Evolutionary conservation across 2,797 vertebrate genomes (phyloP).

Genomic region (Bucorvus abyssinicus): DNA sequence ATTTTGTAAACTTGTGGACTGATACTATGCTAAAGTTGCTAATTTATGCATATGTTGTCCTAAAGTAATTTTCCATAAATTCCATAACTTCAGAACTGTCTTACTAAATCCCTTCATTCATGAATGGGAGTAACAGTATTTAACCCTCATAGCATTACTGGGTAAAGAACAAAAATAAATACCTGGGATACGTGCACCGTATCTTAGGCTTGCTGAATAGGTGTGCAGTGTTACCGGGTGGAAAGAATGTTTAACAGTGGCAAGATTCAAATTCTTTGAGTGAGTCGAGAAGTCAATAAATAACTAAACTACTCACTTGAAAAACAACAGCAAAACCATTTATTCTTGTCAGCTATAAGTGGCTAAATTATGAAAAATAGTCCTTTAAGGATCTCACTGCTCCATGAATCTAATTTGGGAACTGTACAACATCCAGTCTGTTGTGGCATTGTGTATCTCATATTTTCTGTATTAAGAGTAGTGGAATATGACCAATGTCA

Average conservation of each 20-base stretch:
- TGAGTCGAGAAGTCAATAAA: constrained; percentile 66
- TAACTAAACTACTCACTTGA: constrained; percentile 44
- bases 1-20: not conserved
- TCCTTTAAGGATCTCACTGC: constrained; percentile 4
- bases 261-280: constrained; percentile 43
- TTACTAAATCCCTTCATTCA: not conserved
- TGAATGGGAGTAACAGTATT: not conserved
- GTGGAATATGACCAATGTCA: constrained; percentile 4
- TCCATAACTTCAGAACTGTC: not conserved
- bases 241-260: not conserved
- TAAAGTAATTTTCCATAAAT: not conserved
- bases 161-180: not conserved
- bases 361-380: constrained; percentile 66
- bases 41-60: not conserved
- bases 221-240: not conserved
- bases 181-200: not conserved
- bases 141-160: not conserved
- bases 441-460: not conserved
- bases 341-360: constrained; percentile 59
- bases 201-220: not conserved
- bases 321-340: constrained; percentile 59
- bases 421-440: not conserved
- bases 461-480: not conserved
- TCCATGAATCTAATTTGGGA: constrained; percentile 49
- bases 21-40: not conserved